These are phyloP conservation scores for Capitulum mitella DNA, from an alignment of 2,888 invertebrate species.

Conservation along the genomic window DNA sequence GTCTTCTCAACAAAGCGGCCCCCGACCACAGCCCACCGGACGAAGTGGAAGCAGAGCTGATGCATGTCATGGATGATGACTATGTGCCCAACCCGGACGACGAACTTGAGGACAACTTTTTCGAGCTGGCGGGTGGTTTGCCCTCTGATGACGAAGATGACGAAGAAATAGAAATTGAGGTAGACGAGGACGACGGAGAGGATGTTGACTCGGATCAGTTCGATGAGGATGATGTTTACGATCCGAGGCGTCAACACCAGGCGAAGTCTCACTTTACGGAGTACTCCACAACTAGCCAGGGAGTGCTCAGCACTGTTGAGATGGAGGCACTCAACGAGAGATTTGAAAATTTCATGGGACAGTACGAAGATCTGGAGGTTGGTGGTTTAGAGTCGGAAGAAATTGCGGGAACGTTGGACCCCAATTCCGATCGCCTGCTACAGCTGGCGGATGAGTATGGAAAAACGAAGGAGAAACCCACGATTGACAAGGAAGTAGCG, in stretches of 20 bases:
- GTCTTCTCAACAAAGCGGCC: constrained; percentile 72
- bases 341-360: constrained; percentile 44
- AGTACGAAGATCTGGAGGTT: constrained; percentile 44
- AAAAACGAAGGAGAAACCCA: background rate
- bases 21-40: constrained; percentile 47
- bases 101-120: constrained; percentile 84
- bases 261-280: background rate
- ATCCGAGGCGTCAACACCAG: background rate
- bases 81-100: constrained; percentile 80
- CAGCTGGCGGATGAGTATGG: constrained; percentile 13
- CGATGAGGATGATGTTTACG: background rate
- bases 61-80: constrained; percentile 88
- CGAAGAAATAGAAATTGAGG: constrained; percentile 43
- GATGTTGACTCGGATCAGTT: background rate
- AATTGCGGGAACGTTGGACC: background rate
- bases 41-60: constrained; percentile 45
- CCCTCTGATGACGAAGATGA: constrained; percentile 14
- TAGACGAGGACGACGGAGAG: constrained; percentile 23
- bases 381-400: background rate
- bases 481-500: background rate
- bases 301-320: constrained; percentile 27
- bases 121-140: constrained; percentile 63
- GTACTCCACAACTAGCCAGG: background rate
- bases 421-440: background rate
- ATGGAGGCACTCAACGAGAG: constrained; percentile 34